Base-by-base conservation (phyloP, 2,113 vertebrate species). In the Trachemys scripta region DNA sequence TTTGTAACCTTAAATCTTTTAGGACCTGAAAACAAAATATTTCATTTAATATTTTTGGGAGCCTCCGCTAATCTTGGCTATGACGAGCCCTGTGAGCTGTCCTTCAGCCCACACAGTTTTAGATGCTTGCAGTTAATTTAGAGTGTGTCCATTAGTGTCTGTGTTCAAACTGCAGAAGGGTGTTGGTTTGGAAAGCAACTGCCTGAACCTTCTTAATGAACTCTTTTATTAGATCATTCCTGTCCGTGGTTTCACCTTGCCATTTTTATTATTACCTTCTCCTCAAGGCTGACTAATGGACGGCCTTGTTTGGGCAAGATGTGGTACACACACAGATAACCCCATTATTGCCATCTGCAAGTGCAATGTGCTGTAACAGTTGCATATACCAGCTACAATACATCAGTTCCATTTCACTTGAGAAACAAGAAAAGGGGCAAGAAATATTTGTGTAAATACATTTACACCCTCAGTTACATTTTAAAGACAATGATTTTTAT, bases 31-130 rank as follows among this genome's bases (percentile, higher is more conserved):
- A 1, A 19, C 65, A 91, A 72, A 92, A 95, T 53, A 96, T 72
- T 96, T 85, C 50, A 82, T 91, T 85, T 93, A 88, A 84, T 82
- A 69, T 85, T 94, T 92, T 88, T 95, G 94, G 89, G 92, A 96
- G 54, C 20, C 0, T 94, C 90, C 84, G 50, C 89, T 96, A 87
- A 96, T 88, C 84, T 96, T 97, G 97, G 89, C 95, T 90, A 92
- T 6, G 0, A 95, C 29, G 94, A 95, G 92, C 7, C 1, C 82
- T 91, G 38, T 93, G 91, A 97, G 87, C 82, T 97, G 86, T 91
- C 90, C 59, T 95, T 96, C 57, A 95, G 94, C 80, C 90, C 90
- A 97, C 95, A 96, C 90, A 97, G 82, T 45, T 93, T 95, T 90
- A 92, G 72, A 93, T 79, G 29, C 79, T 97, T 80, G 86, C 42